These are phyloP conservation scores for Stictocephala bisonia DNA, from an alignment of 2,888 invertebrate species.

Conservation along the genomic window DNA sequence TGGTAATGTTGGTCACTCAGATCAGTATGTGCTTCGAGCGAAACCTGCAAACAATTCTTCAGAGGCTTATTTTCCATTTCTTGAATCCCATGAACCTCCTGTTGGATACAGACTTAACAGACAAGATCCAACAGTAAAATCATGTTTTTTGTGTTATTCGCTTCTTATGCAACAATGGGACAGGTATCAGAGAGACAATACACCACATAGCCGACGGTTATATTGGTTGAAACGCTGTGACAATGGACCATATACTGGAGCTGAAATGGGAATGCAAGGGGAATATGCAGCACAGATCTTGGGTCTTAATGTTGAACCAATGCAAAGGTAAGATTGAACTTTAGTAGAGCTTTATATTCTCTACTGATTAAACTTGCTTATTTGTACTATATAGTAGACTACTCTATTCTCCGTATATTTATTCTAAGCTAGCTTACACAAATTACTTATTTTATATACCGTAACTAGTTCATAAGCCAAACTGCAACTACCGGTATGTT, in stretches of 20 bases:
- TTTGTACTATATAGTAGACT: too few species aligned
- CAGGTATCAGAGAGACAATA: constrained; percentile 84
- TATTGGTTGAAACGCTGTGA: constrained; percentile 95
- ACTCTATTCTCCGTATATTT: too few species aligned
- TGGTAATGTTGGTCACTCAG: constrained; percentile 76
- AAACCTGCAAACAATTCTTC: constrained; percentile 76
- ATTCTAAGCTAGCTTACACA: too few species aligned
- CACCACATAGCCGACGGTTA: constrained; percentile 86
- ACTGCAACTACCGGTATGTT: too few species aligned
- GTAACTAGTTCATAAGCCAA: too few species aligned
- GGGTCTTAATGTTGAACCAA: constrained; percentile 74
- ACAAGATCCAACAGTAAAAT: constrained; percentile 61
- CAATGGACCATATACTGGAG: constrained; percentile 89
- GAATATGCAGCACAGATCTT: constrained; percentile 93
- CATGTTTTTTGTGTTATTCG: constrained; percentile 88
- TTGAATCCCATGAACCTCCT: constrained; percentile 90
- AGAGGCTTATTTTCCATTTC: constrained; percentile 91
- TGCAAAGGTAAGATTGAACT: constrained; percentile 50
- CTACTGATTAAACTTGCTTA: too few species aligned
- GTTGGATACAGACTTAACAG: constrained; percentile 69
- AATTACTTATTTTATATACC: too few species aligned
- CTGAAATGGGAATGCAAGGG: constrained; percentile 89
- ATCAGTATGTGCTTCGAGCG: constrained; percentile 72
- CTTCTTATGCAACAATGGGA: constrained; percentile 95
- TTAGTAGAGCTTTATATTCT: too few species aligned